Conservation (phyloP, 2,888 invertebrate species). For the Monochamus alternatus region DNA sequence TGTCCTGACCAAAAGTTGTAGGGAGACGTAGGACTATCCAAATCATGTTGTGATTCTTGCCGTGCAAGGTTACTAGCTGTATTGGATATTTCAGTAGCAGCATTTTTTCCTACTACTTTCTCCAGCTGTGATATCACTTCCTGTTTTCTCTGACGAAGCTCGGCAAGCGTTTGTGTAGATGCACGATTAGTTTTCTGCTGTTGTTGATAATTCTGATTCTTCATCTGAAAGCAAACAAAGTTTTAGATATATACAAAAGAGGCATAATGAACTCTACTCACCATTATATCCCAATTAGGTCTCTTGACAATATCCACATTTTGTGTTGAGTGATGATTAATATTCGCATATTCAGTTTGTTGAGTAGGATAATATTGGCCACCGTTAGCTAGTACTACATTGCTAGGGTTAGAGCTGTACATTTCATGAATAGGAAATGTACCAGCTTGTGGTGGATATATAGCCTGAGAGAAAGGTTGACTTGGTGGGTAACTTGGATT, state of each 20-base stretch:
- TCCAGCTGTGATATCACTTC: slow-evolving; percentile 77
- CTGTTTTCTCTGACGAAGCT: slow-evolving; percentile 76
- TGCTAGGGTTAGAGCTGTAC: slow-evolving; percentile 47
- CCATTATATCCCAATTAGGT: slow-evolving; percentile 62
- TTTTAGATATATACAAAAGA: background rate
- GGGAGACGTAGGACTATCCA: slow-evolving; percentile 67
- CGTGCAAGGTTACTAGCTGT: slow-evolving; percentile 68
- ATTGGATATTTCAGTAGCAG: slow-evolving; percentile 68
- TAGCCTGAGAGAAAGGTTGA: slow-evolving; percentile 45
- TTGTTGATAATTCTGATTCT: slow-evolving; percentile 59
- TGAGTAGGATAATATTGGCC: slow-evolving; percentile 65
- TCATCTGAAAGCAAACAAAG: slow-evolving; percentile 34
- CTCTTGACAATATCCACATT: slow-evolving; percentile 53
- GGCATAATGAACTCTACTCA: slow-evolving; percentile 44
- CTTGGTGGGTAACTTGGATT: slow-evolving; percentile 49
- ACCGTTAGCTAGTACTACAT: slow-evolving; percentile 57
- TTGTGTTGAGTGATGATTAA: slow-evolving; percentile 41
- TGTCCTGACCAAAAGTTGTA: slow-evolving; percentile 68
- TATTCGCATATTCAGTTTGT: slow-evolving; percentile 49
- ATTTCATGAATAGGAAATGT: slow-evolving; percentile 54
- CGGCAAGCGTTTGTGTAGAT: slow-evolving; percentile 73
- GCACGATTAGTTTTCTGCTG: slow-evolving; percentile 59
- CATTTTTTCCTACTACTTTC: slow-evolving; percentile 74
- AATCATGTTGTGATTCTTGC: slow-evolving; percentile 66
- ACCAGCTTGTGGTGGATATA: slow-evolving; percentile 42